Conservation (phyloP, 2,888 invertebrate genomes). For the Pheosia gnoma region DNA sequence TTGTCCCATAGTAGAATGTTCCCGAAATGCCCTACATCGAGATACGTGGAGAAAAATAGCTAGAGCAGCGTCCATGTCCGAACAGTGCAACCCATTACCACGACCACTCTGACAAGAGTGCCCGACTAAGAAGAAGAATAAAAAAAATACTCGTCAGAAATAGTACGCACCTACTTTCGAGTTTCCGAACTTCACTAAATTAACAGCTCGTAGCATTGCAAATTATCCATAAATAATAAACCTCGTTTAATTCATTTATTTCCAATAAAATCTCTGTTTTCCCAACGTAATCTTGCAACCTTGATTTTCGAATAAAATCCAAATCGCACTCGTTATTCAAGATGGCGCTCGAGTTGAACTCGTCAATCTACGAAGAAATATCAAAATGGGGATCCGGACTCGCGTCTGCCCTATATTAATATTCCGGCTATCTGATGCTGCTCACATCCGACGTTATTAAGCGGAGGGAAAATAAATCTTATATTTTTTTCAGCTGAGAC, state of each 20-base stretch:
- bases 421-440: conserved; percentile 20
- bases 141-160: too few species aligned
- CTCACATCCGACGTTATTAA: conserved; percentile 12
- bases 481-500: background rate
- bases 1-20: too few species aligned
- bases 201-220: too few species aligned
- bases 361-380: conserved; percentile 41
- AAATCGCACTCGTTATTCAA: conserved; percentile 23
- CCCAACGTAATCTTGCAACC: background rate
- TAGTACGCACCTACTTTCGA: too few species aligned
- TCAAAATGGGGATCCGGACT: conserved; percentile 36
- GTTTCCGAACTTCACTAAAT: too few species aligned
- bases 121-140: too few species aligned
- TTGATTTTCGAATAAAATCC: background rate
- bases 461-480: background rate
- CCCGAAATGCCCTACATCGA: too few species aligned
- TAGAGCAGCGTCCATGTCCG: too few species aligned
- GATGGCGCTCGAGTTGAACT: conserved; percentile 13
- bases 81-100: too few species aligned
- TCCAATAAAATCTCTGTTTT: background rate
- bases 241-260: background rate
- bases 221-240: too few species aligned
- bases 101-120: too few species aligned
- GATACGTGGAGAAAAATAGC: too few species aligned
- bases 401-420: conserved; percentile 26